phyloP scores from a whole-genome alignment of 1,140 invertebrate genomes.

The Mercenaria mercenaria region DNA sequence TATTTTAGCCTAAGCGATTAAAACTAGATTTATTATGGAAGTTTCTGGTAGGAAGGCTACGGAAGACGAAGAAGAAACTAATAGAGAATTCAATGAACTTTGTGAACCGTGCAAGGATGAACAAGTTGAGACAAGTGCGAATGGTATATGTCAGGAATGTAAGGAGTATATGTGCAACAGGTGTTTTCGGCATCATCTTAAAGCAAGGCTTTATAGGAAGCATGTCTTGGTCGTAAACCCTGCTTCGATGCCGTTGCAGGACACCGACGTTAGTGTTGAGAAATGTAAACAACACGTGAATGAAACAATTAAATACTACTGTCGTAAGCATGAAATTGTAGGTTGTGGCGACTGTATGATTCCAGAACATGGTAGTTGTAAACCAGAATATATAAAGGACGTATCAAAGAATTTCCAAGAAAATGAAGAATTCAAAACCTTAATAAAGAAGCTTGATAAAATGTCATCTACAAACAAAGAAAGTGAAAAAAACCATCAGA shows the following conservation, averaged over 20 bases:
- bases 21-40: no score
- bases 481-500: neutral
- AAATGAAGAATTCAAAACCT: neutral
- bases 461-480: neutral
- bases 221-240: no score
- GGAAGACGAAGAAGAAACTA: no score
- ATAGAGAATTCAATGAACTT: no score
- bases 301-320: neutral
- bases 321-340: neutral
- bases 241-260: neutral
- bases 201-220: no score
- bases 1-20: no score
- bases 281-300: neutral
- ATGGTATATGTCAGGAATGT: no score
- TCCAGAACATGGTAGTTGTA: neutral
- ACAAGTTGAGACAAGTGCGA: no score
- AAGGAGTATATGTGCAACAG: no score
- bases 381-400: neutral
- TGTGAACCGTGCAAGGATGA: no score
- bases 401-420: neutral
- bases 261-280: neutral
- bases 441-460: neutral
- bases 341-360: no score
- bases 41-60: neutral
- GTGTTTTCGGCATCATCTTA: no score